These are phyloP conservation scores for Anniella stebbinsi DNA, from an alignment of 2,797 vertebrate species.

Conservation along the genomic window DNA sequence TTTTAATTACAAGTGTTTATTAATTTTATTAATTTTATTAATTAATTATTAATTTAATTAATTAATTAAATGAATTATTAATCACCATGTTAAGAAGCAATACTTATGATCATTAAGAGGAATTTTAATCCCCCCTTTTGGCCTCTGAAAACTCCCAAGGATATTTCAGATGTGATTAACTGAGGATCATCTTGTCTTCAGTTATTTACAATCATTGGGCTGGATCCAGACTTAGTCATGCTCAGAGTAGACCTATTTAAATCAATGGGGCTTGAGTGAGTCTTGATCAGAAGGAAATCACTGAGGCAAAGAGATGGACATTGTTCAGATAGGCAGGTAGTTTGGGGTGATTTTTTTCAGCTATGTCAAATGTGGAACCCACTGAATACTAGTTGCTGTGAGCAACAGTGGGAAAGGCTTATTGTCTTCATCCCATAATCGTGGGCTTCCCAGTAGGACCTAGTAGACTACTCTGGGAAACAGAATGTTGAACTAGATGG, in stretches of 20 bases:
- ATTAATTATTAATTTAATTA: too few relatives aligned
- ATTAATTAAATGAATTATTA: too few relatives aligned
- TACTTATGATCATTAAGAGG: slow-evolving; percentile 57
- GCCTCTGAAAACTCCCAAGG: slow-evolving; percentile 37
- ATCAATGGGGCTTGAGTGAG: neutral
- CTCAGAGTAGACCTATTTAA: neutral
- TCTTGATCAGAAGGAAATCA: too few relatives aligned
- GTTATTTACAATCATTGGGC: neutral
- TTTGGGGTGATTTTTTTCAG: neutral
- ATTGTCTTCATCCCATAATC: too few relatives aligned
- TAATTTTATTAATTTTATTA: too few relatives aligned
- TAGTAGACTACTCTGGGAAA: neutral
- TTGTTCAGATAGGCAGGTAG: neutral
- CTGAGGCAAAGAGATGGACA: too few relatives aligned
- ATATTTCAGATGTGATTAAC: slow-evolving; percentile 47
- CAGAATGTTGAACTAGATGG: neutral
- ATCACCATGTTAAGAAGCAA: slow-evolving; percentile 66
- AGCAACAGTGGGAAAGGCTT: neutral
- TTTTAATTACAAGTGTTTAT: slow-evolving; percentile 63
- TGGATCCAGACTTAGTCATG: slow-evolving; percentile 11
- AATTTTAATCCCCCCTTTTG: slow-evolving; percentile 51
- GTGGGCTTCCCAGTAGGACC: neutral
- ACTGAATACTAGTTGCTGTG: neutral
- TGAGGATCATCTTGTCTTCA: slow-evolving; percentile 40
- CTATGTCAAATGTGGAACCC: neutral